phyloP scores from a whole-genome alignment of 2,113 vertebrate species.

The Heliornis fulica region DNA sequence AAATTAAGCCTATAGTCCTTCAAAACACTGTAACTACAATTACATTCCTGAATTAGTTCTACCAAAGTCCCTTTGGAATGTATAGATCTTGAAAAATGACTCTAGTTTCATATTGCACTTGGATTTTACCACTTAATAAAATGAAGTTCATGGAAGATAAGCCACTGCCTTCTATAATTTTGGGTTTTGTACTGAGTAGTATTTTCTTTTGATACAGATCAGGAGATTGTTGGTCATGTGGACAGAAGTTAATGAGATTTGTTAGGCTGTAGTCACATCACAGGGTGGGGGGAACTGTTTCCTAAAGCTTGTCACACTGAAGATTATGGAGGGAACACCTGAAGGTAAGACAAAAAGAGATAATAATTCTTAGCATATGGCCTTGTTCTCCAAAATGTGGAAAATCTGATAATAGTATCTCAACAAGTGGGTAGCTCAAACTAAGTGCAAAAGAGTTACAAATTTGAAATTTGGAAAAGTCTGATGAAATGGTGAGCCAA shows the following conservation, averaged over 20 bases:
- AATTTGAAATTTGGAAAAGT: no score
- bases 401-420: background rate
- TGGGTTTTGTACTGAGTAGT: background rate
- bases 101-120: background rate
- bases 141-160: background rate
- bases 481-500: background rate
- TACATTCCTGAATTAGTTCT: background rate
- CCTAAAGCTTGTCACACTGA: background rate
- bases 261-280: background rate
- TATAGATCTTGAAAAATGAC: background rate
- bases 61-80: background rate
- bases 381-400: background rate
- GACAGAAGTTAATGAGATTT: background rate
- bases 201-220: background rate
- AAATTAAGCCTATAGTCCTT: background rate
- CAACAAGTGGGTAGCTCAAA: background rate
- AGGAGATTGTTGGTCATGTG: background rate
- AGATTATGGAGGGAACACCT: background rate
- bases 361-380: background rate
- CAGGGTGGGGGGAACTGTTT: background rate
- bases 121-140: background rate
- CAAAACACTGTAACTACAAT: background rate
- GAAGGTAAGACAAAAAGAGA: background rate
- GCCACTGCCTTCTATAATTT: background rate
- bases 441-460: background rate